Conservation (phyloP, 2,888 invertebrate species). For the Dendrolimus pini region DNA sequence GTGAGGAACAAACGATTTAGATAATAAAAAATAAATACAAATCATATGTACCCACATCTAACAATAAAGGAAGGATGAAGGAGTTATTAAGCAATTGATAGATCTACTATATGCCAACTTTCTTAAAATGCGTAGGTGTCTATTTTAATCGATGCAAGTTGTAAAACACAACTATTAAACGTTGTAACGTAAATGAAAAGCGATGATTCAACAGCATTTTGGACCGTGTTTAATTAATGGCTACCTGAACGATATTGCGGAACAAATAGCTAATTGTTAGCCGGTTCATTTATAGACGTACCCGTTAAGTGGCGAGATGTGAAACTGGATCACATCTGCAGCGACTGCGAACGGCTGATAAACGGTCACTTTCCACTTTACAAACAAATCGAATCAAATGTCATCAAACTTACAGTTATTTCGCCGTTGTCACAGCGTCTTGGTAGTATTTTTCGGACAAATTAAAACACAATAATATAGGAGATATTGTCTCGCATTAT, state of each 20-base stretch:
- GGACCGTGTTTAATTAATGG: slow-evolving; percentile 36
- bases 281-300: slow-evolving; percentile 57
- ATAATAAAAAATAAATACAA: background rate
- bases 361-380: slow-evolving; percentile 68
- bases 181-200: slow-evolving; percentile 22
- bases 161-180: slow-evolving; percentile 19
- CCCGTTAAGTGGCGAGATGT: slow-evolving; percentile 45
- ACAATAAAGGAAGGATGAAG: background rate
- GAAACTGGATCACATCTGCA: slow-evolving; percentile 62
- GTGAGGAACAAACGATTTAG: background rate
- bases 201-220: slow-evolving; percentile 41
- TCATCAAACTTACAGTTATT: slow-evolving; percentile 59
- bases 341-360: slow-evolving; percentile 42
- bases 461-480: slow-evolving; percentile 38
- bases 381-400: slow-evolving; percentile 65
- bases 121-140: slow-evolving; percentile 36
- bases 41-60: background rate
- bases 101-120: slow-evolving; percentile 26
- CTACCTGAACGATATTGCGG: slow-evolving; percentile 40
- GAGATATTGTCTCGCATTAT: slow-evolving; percentile 53
- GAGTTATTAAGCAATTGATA: background rate
- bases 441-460: slow-evolving; percentile 12
- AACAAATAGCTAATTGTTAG: slow-evolving; percentile 48
- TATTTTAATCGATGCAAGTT: slow-evolving; percentile 22
- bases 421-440: slow-evolving; percentile 8